Conservation (phyloP, 2,797 vertebrate species). For the Hephaestus fuliginosus region DNA sequence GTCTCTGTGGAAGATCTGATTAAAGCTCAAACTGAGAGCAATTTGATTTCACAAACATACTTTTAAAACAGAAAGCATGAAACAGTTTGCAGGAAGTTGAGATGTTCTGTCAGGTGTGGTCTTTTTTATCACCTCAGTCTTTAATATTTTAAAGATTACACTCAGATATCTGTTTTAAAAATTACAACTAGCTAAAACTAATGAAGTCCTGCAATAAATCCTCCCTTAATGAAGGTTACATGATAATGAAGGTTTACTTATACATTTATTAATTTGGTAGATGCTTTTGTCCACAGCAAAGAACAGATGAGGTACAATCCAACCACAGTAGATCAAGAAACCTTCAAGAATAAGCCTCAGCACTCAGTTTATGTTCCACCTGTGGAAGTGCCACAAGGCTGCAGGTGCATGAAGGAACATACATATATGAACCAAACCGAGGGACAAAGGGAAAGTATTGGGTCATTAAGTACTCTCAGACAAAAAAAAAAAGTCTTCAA, state of each 20-base stretch:
- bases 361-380: too few species aligned
- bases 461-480: not conserved
- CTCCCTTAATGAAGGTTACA: too few species aligned
- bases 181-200: not conserved
- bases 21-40: slow-evolving; percentile 41
- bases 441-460: not conserved
- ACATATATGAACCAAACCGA: too few species aligned
- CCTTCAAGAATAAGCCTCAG: not conserved
- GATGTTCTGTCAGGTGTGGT: slow-evolving; percentile 21
- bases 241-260: not conserved
- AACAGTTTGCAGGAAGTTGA: slow-evolving; percentile 22
- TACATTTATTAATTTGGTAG: not conserved
- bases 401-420: not conserved
- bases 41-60: slow-evolving; percentile 26
- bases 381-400: not conserved
- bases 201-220: not conserved
- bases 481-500: not conserved
- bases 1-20: slow-evolving; percentile 34
- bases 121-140: slow-evolving; percentile 5
- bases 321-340: not conserved
- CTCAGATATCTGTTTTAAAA: not conserved
- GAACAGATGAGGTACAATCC: not conserved
- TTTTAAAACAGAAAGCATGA: slow-evolving; percentile 12
- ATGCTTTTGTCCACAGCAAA: not conserved
- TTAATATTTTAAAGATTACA: not conserved